Conservation (phyloP, 1,140 invertebrate species). For the Sitophilus oryzae region DNA sequence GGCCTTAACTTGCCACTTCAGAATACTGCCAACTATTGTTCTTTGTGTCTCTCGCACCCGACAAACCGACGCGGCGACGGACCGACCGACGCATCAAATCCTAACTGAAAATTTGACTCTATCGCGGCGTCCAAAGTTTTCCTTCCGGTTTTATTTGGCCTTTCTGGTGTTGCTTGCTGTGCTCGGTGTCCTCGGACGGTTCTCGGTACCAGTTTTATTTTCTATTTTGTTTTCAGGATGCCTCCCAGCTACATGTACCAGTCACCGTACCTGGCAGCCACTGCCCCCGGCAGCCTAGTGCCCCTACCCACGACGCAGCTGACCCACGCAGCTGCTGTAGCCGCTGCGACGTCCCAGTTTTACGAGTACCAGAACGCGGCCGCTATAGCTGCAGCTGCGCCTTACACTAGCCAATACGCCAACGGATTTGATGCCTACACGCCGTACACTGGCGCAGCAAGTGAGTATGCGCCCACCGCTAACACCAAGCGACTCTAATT, state of each 20-base stretch:
- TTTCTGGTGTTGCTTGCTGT: slow-evolving; percentile 38
- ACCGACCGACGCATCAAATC: no score
- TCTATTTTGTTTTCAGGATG: slow-evolving; percentile 51
- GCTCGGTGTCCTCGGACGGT: slow-evolving; percentile 1
- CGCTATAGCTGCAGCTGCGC: slow-evolving; percentile 56
- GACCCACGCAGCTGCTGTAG: slow-evolving; percentile 65
- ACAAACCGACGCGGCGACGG: no score
- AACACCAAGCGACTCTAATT: no score
- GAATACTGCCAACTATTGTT: no score
- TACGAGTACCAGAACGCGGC: slow-evolving; percentile 64
- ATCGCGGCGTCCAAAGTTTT: slow-evolving; percentile 8
- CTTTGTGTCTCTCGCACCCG: no score
- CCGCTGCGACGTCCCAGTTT: slow-evolving; percentile 65
- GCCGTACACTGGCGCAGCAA: slow-evolving; percentile 58
- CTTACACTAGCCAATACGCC: slow-evolving; percentile 63
- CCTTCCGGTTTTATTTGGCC: slow-evolving; percentile 22
- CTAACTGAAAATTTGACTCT: no score
- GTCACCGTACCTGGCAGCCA: slow-evolving; percentile 59
- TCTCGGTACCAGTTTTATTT: slow-evolving; percentile 3
- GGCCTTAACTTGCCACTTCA: no score
- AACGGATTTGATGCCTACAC: slow-evolving; percentile 66
- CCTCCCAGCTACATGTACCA: slow-evolving; percentile 71
- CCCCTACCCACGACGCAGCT: slow-evolving; percentile 57
- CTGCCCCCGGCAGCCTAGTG: slow-evolving; percentile 55
- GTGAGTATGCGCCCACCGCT: slow-evolving; percentile 31